These are phyloP conservation scores for Rugalucina vietnamica DNA, from an alignment of 2,888 invertebrate species.

Conservation along the genomic window DNA sequence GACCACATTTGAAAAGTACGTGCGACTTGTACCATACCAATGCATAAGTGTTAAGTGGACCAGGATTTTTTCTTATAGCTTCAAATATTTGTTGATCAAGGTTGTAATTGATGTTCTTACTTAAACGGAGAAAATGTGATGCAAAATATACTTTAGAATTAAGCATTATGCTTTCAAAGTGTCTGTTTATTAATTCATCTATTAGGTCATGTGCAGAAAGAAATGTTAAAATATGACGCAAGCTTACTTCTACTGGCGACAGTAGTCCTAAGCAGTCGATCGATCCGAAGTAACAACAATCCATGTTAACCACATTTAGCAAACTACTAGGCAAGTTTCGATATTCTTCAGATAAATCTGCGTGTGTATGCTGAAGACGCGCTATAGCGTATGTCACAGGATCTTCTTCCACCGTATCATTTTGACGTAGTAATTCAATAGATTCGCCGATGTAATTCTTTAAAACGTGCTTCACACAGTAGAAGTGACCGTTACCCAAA, in stretches of 20 bases:
- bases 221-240: not conserved
- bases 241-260: not conserved
- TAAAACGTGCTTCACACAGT: too few relatives aligned
- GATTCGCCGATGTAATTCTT: too few relatives aligned
- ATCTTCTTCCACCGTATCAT: too few relatives aligned
- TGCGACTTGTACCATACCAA: not conserved
- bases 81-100: not conserved
- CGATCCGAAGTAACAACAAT: not conserved
- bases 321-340: too few relatives aligned
- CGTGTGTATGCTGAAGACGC: too few relatives aligned
- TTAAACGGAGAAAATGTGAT: not conserved
- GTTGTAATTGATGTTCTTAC: too few relatives aligned
- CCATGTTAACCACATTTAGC: not conserved
- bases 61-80: not conserved
- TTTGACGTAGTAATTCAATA: too few relatives aligned
- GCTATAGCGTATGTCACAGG: too few relatives aligned
- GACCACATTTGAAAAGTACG: not conserved
- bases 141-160: not conserved
- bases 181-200: not conserved
- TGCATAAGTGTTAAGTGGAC: not conserved
- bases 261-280: not conserved
- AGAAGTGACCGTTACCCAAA: too few relatives aligned
- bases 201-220: not conserved
- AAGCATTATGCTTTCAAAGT: not conserved
- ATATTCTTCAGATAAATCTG: too few relatives aligned